phyloP scores from a whole-genome alignment of 2,113 vertebrate genomes.

The Tenrec ecaudatus region DNA sequence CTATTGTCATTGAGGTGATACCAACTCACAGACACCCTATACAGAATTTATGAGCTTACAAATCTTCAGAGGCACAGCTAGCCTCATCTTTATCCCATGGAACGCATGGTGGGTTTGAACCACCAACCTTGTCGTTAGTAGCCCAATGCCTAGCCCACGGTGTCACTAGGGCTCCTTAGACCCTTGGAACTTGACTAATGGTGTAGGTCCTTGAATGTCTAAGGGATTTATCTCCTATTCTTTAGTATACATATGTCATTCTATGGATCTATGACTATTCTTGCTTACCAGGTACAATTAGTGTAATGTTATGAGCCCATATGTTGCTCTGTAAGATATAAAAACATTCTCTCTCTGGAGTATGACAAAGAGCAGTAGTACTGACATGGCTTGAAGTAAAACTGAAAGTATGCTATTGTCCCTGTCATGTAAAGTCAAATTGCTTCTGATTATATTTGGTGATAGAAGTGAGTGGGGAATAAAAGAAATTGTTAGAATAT shows the following conservation, averaged over 20 bases:
- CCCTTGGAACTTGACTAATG: neutral
- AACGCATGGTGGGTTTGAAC: too few relatives aligned
- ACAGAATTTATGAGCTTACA: too few relatives aligned
- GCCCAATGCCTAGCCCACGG: too few relatives aligned
- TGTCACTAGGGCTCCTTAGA: too few relatives aligned
- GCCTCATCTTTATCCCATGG: too few relatives aligned
- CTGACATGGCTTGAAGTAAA: neutral
- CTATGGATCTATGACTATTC: neutral
- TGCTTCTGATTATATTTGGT: neutral
- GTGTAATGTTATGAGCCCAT: neutral
- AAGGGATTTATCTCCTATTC: neutral
- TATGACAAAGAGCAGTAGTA: neutral
- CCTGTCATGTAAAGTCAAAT: too few relatives aligned
- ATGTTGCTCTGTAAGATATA: neutral
- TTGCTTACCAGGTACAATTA: neutral
- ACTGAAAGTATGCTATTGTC: neutral
- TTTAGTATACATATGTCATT: neutral
- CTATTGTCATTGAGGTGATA: too few relatives aligned
- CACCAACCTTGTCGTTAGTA: too few relatives aligned
- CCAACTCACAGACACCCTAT: too few relatives aligned
- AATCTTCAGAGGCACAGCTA: too few relatives aligned
- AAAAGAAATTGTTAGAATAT: neutral
- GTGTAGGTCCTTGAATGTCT: neutral
- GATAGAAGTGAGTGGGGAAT: neutral
- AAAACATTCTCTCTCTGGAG: neutral